phyloP scores from a whole-genome alignment of 2,888 invertebrate species.

The Oligia latruncula region DNA sequence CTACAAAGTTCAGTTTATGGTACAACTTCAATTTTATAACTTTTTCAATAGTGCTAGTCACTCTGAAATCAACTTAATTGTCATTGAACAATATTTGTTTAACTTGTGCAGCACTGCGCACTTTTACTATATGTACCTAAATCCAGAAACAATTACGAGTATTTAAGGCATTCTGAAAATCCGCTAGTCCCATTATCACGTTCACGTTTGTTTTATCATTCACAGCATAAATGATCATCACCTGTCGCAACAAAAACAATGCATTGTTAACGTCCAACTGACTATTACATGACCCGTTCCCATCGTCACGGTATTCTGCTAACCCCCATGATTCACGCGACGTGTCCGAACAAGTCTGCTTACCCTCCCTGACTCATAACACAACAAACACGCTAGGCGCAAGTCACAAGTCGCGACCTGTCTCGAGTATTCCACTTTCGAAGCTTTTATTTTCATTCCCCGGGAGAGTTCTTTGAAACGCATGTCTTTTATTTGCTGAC shows the following conservation, averaged over 20 bases:
- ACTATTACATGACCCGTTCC: conserved; percentile 14
- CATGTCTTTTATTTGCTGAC: conserved; percentile 39
- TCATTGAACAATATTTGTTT: too few relatives aligned
- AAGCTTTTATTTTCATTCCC: conserved; percentile 60
- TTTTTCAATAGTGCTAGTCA: too few relatives aligned
- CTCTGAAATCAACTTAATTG: too few relatives aligned
- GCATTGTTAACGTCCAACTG: conserved; percentile 25
- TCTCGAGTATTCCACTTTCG: conserved; percentile 46
- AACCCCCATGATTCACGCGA: conserved; percentile 51
- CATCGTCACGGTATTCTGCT: conserved; percentile 8
- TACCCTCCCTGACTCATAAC: conserved; percentile 55
- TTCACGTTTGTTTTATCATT: conserved; percentile 9
- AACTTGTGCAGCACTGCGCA: too few relatives aligned
- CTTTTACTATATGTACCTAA: neutral
- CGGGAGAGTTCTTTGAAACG: conserved; percentile 55
- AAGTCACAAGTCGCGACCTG: conserved; percentile 61
- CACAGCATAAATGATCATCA: conserved; percentile 30
- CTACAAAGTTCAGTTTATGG: too few relatives aligned
- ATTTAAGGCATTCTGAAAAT: neutral
- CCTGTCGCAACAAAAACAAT: conserved; percentile 28
- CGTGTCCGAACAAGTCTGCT: conserved; percentile 51
- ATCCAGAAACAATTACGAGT: neutral
- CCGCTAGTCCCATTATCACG: neutral
- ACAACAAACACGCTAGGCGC: conserved; percentile 38
- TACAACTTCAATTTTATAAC: too few relatives aligned